Base-by-base conservation (phyloP, 2,797 vertebrate species). In the Aldrovandia affinis region DNA sequence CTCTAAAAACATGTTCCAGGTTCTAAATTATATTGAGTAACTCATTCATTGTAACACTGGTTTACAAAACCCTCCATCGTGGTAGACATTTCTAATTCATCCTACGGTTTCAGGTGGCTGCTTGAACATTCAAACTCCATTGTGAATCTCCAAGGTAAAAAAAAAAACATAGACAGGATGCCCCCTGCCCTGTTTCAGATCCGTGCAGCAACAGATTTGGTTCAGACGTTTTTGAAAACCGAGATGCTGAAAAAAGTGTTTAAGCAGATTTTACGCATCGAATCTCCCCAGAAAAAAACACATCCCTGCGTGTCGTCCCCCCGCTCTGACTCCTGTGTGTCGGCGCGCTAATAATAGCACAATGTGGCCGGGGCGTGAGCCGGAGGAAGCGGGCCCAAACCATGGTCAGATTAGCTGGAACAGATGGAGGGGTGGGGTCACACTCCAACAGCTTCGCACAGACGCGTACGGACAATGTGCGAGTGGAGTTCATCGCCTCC, bases 371-470 rank as follows among this genome's bases (percentile, higher is more conserved):
- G 93, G 92, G 85, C 87, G 90, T 95, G 95, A 96, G 96, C 95
- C 91, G 92, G 88, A 93, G 92, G 92, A 90, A 82, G 73, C 59
- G 84, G 91, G 92, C 89, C 93, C 94, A 95, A 96, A 95, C 96
- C 95, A 96, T 94, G 95, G 95, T 96, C 94, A 96, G 96, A 97
- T 96, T 96, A 96, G 94, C 93, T 93, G 95, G 95, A 97, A 96
- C 96, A 97, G 96, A 97, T 97, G 96, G 96, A 94, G 95, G 92
- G n/a, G n/a, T n/a, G n/a, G 96, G 96, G 96, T 97, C 96, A 97
- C 96, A 97, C 95, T 95, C 95, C 94, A 97, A 95, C 96, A 96
- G 95, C 95, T 96, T 95, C 95, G 96, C 96, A 96, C 95, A 96
- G 93, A 86, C 91, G 91, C 93, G 96, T 95, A 95, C 97, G 96